Evolutionary conservation across 2,113 vertebrate genomes (phyloP).

Genomic region (Brachyhypopomus occidentalis): DNA sequence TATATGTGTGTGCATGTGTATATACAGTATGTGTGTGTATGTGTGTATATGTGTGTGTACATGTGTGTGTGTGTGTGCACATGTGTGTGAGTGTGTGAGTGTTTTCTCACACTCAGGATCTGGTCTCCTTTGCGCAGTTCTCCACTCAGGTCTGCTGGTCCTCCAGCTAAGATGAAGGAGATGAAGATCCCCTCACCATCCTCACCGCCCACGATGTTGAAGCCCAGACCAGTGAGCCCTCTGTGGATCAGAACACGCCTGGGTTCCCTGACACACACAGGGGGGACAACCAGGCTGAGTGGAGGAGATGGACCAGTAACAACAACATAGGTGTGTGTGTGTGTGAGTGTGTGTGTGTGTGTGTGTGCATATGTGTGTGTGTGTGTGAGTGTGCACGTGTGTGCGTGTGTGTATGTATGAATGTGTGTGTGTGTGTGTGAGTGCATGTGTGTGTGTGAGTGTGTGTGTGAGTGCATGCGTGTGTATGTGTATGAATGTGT

Average conservation of each 20-base stretch:
- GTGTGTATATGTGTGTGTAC: not conserved
- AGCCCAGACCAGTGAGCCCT: conserved; percentile 84
- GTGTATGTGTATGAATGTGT: too few relatives aligned
- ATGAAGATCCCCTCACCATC: conserved; percentile 92
- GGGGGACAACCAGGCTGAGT: too few relatives aligned
- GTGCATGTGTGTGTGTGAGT: too few relatives aligned
- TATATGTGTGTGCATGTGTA: too few relatives aligned
- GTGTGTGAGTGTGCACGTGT: too few relatives aligned
- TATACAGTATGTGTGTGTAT: not conserved
- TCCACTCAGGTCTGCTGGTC: conserved; percentile 87
- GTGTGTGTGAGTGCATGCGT: too few relatives aligned
- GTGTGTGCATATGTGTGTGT: too few relatives aligned
- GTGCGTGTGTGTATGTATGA: too few relatives aligned
- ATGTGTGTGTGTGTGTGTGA: too few relatives aligned
- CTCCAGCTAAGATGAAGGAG: conserved; percentile 89
- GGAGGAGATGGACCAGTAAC: too few relatives aligned
- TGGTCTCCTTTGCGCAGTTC: conserved; percentile 89
- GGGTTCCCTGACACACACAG: conserved; percentile 71
- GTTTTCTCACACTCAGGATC: conserved; percentile 83
- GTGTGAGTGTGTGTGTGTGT: too few relatives aligned
- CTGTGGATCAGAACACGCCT: conserved; percentile 83
- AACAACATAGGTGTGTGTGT: too few relatives aligned
- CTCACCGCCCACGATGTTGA: conserved; percentile 88
- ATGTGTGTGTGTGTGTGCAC: conserved; percentile 11
- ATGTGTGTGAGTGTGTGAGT: conserved; percentile 7